Conservation (phyloP, 2,113 vertebrate species). For the Mastomys coucha region DNA sequence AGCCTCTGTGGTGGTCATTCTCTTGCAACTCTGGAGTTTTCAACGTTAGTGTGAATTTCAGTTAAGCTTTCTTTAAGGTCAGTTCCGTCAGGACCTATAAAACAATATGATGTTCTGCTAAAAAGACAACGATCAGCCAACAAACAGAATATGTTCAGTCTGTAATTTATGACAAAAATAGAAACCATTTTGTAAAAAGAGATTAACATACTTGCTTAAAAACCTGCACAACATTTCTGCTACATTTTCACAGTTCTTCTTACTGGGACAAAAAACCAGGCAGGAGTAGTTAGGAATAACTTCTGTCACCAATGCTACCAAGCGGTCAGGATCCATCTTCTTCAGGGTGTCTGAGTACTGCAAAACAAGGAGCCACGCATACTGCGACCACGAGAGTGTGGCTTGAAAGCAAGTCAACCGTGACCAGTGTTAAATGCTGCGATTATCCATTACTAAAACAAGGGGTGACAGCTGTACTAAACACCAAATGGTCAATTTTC, state of each 20-base stretch:
- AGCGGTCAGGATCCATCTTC: slow-evolving; percentile 95
- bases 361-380: slow-evolving; percentile 50
- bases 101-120: slow-evolving; percentile 8
- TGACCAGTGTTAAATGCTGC: not conserved
- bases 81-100: slow-evolving; percentile 13
- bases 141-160: slow-evolving; percentile 5
- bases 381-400: not conserved
- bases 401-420: not conserved
- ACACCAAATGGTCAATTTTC: slow-evolving; percentile 5
- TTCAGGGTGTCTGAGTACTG: slow-evolving; percentile 93
- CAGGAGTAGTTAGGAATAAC: slow-evolving; percentile 96
- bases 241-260: slow-evolving; percentile 99
- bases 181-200: not conserved
- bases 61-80: not conserved
- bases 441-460: slow-evolving; percentile 30
- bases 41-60: slow-evolving; percentile 42
- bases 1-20: not conserved
- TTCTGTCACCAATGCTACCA: slow-evolving; percentile 96
- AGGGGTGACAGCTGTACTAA: slow-evolving; percentile 14
- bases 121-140: not conserved
- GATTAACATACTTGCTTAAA: slow-evolving; percentile 91
- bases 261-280: slow-evolving; percentile 97
- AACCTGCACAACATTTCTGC: slow-evolving; percentile 96
- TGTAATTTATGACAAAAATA: slow-evolving; percentile 24
- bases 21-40: not conserved